Percentiles rank a stretch among this genome's conserved stretches.
These are phyloP conservation scores for Thryonomys swinderianus DNA, from an alignment of 2,113 vertebrate species.

Conservation along the genomic window DNA sequence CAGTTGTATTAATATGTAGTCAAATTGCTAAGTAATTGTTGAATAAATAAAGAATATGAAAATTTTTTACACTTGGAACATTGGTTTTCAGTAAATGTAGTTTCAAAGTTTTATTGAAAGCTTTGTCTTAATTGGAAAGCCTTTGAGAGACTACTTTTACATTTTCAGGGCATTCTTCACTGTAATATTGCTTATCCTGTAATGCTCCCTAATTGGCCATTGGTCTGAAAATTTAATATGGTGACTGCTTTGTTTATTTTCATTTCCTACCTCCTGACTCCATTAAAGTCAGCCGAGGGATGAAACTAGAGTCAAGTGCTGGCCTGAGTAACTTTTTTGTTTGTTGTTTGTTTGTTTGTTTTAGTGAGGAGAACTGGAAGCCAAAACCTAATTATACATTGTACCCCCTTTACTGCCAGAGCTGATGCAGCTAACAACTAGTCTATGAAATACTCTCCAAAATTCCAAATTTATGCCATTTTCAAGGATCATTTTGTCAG, in stretches of 20 bases:
- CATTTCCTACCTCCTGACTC: slow-evolving; percentile 44
- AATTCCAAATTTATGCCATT: neutral
- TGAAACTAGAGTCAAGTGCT: neutral
- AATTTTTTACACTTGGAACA: neutral
- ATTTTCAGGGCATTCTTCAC: neutral
- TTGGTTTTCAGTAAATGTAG: neutral
- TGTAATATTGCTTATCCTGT: neutral
- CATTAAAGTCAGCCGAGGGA: slow-evolving; percentile 46
- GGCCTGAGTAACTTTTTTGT: slow-evolving; percentile 2
- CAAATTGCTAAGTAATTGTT: slow-evolving; percentile 15
- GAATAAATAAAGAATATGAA: neutral
- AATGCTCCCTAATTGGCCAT: neutral
- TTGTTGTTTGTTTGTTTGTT: neutral
- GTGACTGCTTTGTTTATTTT: slow-evolving; percentile 32
- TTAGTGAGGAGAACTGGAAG: neutral
- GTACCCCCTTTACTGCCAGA: neutral
- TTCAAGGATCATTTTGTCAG: neutral
- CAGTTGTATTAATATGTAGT: neutral
- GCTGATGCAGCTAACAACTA: neutral
- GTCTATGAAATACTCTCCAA: neutral
- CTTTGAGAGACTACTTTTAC: neutral
- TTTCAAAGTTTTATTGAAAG: neutral
- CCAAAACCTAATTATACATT: neutral
- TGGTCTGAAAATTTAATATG: slow-evolving; percentile 7
- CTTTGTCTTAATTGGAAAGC: neutral